These are phyloP conservation scores for Sorex araneus DNA, from an alignment of 2,113 vertebrate species.

Conservation along the genomic window DNA sequence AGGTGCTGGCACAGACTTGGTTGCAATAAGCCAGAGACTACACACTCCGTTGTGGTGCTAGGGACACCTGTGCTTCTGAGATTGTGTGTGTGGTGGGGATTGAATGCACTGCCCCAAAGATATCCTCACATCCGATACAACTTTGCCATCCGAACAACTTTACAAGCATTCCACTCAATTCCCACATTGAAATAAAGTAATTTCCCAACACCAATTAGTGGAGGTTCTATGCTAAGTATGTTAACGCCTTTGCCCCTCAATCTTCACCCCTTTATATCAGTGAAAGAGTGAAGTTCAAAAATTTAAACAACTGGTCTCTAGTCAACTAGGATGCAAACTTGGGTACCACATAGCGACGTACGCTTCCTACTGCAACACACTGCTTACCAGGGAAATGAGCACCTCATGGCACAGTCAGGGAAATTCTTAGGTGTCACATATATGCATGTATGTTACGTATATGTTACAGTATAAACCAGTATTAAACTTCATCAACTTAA, in stretches of 20 bases:
- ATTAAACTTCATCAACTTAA: slow-evolving; percentile 51
- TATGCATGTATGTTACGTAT: no score
- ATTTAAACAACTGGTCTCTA: not conserved
- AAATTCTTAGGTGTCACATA: slow-evolving; percentile 30
- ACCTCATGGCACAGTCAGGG: not conserved
- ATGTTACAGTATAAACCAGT: no score
- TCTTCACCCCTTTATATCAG: not conserved
- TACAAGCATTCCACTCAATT: slow-evolving; percentile 15
- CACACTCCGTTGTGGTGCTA: no score
- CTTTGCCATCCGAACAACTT: slow-evolving; percentile 33
- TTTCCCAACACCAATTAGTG: slow-evolving; percentile 10
- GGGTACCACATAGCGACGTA: not conserved
- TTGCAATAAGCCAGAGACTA: no score
- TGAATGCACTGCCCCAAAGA: no score
- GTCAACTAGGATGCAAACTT: slow-evolving; percentile 25
- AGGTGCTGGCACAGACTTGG: no score
- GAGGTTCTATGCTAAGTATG: not conserved
- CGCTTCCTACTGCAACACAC: not conserved
- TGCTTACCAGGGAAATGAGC: not conserved
- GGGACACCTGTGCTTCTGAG: no score
- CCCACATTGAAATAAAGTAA: not conserved
- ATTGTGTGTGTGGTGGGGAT: no score
- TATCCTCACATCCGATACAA: not conserved
- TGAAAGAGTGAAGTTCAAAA: slow-evolving; percentile 13
- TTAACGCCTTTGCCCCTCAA: not conserved